phyloP scores from a whole-genome alignment of 2,888 invertebrate species.

The Andrena hattorfiana region DNA sequence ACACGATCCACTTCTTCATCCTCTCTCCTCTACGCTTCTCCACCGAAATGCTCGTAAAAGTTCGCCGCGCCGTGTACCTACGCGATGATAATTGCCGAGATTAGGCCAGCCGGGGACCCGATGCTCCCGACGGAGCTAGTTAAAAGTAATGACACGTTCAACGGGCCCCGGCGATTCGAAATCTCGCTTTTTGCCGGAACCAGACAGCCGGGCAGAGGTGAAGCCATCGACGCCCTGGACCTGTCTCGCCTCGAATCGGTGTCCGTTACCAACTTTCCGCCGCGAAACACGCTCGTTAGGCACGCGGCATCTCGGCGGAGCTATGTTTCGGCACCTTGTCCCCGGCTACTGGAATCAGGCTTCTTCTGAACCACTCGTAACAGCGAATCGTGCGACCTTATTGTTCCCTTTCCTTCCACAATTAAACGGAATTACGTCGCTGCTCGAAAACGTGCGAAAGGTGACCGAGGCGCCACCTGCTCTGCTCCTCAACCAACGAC shows the following conservation, averaged over 20 bases:
- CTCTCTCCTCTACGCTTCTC: slow-evolving; percentile 59
- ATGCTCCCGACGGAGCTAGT: slow-evolving; percentile 69
- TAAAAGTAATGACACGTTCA: slow-evolving; percentile 78
- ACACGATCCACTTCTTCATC: slow-evolving; percentile 65
- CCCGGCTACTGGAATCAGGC: slow-evolving; percentile 35
- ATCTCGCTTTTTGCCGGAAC: slow-evolving; percentile 63
- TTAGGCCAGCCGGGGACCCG: slow-evolving; percentile 77
- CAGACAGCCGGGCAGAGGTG: slow-evolving; percentile 48
- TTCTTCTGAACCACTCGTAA: background rate
- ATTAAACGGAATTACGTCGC: background rate
- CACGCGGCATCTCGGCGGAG: slow-evolving; percentile 40
- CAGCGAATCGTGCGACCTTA: background rate
- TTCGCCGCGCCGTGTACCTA: slow-evolving; percentile 72
- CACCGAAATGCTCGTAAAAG: slow-evolving; percentile 78
- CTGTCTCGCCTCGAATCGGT: slow-evolving; percentile 38
- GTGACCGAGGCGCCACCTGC: slow-evolving; percentile 2
- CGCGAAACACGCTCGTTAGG: slow-evolving; percentile 52
- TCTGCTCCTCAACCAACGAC: background rate
- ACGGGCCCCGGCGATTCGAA: slow-evolving; percentile 64
- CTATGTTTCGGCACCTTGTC: slow-evolving; percentile 20
- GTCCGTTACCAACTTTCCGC: slow-evolving; percentile 40
- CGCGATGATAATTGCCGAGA: slow-evolving; percentile 82
- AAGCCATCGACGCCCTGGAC: slow-evolving; percentile 39
- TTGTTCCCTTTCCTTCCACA: background rate
- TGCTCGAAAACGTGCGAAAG: background rate